Percentiles rank a stretch among this genome's conserved stretches.
Conservation (phyloP, 2,888 invertebrate species). For the Subacronicta megacephala region DNA sequence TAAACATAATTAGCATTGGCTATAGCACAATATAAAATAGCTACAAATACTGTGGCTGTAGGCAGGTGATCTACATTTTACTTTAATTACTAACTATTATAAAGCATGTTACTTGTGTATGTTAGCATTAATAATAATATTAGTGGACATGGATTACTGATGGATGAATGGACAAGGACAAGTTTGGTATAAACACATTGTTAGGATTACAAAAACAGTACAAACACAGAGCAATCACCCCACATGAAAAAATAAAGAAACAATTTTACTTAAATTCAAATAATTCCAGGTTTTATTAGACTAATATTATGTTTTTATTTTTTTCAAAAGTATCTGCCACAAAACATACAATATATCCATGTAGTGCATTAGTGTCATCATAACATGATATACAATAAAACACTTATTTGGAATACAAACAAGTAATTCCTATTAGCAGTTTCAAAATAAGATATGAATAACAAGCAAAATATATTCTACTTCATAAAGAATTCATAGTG, state of each 20-base stretch:
- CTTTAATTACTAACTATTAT: too few species aligned
- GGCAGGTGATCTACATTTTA: too few species aligned
- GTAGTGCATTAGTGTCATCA: background rate
- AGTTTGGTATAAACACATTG: background rate
- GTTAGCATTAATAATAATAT: background rate
- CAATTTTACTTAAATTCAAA: background rate
- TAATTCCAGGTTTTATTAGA: background rate
- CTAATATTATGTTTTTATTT: slow-evolving; percentile 56
- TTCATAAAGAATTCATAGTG: too few species aligned
- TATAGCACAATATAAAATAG: too few species aligned
- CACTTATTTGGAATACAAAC: too few species aligned
- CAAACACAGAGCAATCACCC: slow-evolving; percentile 67
- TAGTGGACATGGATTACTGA: background rate
- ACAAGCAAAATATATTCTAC: too few species aligned
- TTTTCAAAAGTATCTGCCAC: slow-evolving; percentile 68
- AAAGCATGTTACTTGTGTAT: background rate
- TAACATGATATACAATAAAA: too few species aligned
- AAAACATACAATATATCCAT: slow-evolving; percentile 36
- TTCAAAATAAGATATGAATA: too few species aligned
- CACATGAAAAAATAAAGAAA: slow-evolving; percentile 59
- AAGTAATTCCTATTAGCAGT: too few species aligned
- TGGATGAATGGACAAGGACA: slow-evolving; percentile 1
- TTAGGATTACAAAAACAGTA: slow-evolving; percentile 24
- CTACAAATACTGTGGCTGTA: too few species aligned
- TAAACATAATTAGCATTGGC: too few species aligned